Conservation (phyloP, 30 jellyfish, hydroid and myxozoan genomes). For the Rhopilema esculentum region DNA sequence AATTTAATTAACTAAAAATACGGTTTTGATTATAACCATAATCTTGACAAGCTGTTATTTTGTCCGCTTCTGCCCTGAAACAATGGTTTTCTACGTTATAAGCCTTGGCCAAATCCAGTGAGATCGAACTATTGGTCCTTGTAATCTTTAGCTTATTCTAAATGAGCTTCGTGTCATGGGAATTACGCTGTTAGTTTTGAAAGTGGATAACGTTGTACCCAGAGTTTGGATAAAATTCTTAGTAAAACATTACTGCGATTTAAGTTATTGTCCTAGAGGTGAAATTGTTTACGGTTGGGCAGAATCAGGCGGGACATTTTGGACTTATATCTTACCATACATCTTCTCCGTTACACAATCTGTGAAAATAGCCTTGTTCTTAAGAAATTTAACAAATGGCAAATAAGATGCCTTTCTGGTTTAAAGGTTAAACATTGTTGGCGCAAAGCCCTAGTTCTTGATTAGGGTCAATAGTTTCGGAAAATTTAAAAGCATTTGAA, state of each 20-base stretch:
- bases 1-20: background rate
- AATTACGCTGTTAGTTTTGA: background rate
- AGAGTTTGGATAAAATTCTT: background rate
- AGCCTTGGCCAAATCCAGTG: background rate
- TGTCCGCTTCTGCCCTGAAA: background rate
- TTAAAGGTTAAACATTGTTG: too few relatives aligned
- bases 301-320: too few relatives aligned
- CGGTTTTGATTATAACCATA: background rate
- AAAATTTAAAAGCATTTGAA: background rate
- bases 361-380: too few relatives aligned
- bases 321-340: too few relatives aligned
- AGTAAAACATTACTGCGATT: background rate
- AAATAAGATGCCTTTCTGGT: too few relatives aligned
- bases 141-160: background rate
- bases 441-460: too few relatives aligned
- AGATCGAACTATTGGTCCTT: background rate
- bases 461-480: background rate
- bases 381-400: too few relatives aligned
- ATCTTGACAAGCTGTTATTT: background rate
- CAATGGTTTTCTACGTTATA: background rate
- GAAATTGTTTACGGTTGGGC: too few relatives aligned
- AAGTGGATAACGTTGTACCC: background rate
- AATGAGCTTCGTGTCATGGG: background rate
- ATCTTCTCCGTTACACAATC: too few relatives aligned
- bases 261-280: background rate